A percentile compares a stretch with the other conserved stretches of the same genome.
Evolutionary conservation across 1,140 invertebrate species (phyloP).

Genomic region (Neuroterus valhalla): DNA sequence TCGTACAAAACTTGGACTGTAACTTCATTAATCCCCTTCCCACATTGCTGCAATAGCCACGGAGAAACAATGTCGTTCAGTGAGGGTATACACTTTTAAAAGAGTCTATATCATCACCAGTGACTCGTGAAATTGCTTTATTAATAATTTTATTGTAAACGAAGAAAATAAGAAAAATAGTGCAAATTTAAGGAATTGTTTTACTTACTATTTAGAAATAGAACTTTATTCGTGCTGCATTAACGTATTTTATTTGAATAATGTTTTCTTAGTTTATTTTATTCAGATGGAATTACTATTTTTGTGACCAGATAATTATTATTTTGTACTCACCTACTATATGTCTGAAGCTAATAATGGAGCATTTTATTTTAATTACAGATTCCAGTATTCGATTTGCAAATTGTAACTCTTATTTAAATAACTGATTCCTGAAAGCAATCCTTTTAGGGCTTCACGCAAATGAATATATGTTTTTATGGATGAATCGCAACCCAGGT

Average conservation of each 20-base stretch:
- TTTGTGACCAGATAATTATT: too few relatives aligned
- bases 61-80: background rate
- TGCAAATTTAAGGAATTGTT: too few relatives aligned
- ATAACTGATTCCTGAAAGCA: conserved; percentile 1
- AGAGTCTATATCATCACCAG: background rate
- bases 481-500: background rate
- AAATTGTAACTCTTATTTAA: background rate
- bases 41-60: background rate
- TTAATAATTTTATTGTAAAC: background rate
- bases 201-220: too few relatives aligned
- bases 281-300: too few relatives aligned
- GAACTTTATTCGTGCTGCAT: too few relatives aligned
- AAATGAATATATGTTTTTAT: conserved; percentile 5
- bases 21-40: conserved; percentile 6
- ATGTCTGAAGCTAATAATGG: too few relatives aligned
- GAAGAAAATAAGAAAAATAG: too few relatives aligned
- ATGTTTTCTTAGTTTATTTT: too few relatives aligned
- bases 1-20: background rate
- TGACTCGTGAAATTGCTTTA: background rate
- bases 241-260: too few relatives aligned
- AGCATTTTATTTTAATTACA: too few relatives aligned
- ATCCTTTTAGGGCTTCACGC: background rate
- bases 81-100: background rate
- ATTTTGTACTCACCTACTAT: too few relatives aligned
- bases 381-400: background rate